phyloP scores from a whole-genome alignment of 2,113 vertebrate genomes.

The Tenebrosternarchus preto region DNA sequence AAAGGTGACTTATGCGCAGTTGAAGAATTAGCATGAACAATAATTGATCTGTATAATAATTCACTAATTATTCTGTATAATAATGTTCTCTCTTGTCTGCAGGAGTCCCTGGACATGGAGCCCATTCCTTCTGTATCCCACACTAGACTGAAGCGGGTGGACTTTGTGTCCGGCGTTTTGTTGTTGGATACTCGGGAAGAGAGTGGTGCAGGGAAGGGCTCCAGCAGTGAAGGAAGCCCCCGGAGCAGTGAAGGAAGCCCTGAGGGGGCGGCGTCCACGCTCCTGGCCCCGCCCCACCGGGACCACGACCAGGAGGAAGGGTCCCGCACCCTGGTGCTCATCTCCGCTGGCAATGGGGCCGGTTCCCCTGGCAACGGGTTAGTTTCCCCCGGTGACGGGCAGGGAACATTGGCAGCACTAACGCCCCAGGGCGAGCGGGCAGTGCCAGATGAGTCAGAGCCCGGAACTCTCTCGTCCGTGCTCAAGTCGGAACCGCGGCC shows the following conservation, averaged over 20 bases:
- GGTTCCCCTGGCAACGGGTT: slow-evolving; percentile 80
- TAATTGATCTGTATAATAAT: neutral
- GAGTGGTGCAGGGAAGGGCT: slow-evolving; percentile 4
- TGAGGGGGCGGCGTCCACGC: slow-evolving; percentile 79
- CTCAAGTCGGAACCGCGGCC: slow-evolving; percentile 84
- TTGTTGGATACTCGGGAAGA: slow-evolving; percentile 50
- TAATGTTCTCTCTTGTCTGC: neutral
- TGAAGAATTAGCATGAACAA: neutral
- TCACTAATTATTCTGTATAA: neutral
- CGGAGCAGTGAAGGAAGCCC: slow-evolving; percentile 80
- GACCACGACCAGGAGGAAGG: slow-evolving; percentile 86
- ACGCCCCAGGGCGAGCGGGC: slow-evolving; percentile 85
- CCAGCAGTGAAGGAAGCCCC: slow-evolving; percentile 51
- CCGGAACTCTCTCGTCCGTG: slow-evolving; percentile 81
- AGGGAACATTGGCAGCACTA: slow-evolving; percentile 82
- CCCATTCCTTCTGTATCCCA: slow-evolving; percentile 56
- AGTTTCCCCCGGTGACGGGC: slow-evolving; percentile 79
- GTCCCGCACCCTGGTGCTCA: slow-evolving; percentile 85
- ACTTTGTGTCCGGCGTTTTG: slow-evolving; percentile 79
- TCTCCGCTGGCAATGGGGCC: slow-evolving; percentile 85
- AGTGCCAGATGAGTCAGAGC: slow-evolving; percentile 82
- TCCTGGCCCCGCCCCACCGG: slow-evolving; percentile 80
- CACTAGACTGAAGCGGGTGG: slow-evolving; percentile 77
- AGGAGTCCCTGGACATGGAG: slow-evolving; percentile 37
- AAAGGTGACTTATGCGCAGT: neutral